Evolutionary conservation across 2,888 invertebrate genomes (phyloP).

Genomic region (Spodoptera picta): DNA sequence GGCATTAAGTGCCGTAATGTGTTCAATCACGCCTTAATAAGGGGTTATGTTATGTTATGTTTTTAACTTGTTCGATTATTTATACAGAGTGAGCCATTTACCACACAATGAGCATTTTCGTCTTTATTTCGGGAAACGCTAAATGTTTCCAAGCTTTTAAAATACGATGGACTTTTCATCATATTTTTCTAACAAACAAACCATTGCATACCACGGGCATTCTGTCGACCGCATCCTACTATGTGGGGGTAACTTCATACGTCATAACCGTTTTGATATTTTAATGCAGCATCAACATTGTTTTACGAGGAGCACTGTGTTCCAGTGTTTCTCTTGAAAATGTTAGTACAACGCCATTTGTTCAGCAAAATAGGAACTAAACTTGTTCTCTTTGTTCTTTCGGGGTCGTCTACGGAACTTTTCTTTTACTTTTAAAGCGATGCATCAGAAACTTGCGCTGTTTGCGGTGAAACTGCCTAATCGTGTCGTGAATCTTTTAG

Average conservation of each 20-base stretch:
- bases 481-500: conserved; percentile 48
- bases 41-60: too few relatives aligned
- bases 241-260: conserved; percentile 11
- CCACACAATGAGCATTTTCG: too few relatives aligned
- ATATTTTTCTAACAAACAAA: neutral
- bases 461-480: conserved; percentile 46
- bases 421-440: conserved; percentile 69
- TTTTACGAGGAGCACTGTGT: conserved; percentile 48
- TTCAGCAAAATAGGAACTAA: conserved; percentile 78
- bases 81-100: too few relatives aligned
- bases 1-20: too few relatives aligned
- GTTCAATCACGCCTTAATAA: too few relatives aligned
- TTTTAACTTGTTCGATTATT: too few relatives aligned
- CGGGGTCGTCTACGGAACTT: conserved; percentile 67
- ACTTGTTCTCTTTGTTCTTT: conserved; percentile 75
- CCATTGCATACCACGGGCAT: conserved; percentile 3
- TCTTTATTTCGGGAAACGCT: too few relatives aligned
- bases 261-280: conserved; percentile 38
- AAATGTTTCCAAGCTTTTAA: too few relatives aligned
- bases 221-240: neutral
- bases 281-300: conserved; percentile 50
- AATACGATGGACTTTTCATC: too few relatives aligned
- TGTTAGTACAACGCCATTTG: conserved; percentile 71
- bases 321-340: conserved; percentile 63
- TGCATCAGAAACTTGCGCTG: conserved; percentile 62